Conservation (phyloP, 1,140 invertebrate genomes). For the Venturia canescens region DNA sequence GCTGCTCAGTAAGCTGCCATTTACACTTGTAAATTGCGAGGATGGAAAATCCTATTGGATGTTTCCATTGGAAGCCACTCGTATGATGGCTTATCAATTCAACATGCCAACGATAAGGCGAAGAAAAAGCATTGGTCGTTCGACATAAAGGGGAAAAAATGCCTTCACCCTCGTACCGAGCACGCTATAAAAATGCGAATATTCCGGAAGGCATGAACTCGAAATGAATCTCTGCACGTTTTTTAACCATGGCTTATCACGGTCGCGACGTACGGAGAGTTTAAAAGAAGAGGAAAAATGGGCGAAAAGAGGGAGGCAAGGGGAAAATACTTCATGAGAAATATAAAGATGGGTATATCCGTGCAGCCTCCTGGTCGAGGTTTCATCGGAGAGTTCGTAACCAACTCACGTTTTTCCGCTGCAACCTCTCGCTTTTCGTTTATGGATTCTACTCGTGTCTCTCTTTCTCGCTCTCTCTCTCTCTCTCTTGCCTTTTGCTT, state of each 20-base stretch:
- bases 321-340: constrained; percentile 6
- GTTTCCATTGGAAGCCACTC: no score
- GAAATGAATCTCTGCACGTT: constrained; percentile 29
- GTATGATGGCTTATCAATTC: no score
- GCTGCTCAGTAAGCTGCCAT: no score
- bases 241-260: constrained; percentile 18
- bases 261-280: constrained; percentile 2
- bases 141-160: no score
- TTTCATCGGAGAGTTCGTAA: constrained; percentile 18
- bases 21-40: no score
- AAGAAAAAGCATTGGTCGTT: no score
- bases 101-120: no score
- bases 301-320: not conserved
- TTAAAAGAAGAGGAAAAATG: constrained; percentile 6
- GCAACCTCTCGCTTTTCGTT: constrained; percentile 24
- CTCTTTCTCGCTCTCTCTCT: not conserved
- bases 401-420: constrained; percentile 20
- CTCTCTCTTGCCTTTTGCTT: not conserved
- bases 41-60: no score
- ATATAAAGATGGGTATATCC: constrained; percentile 39
- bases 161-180: no score
- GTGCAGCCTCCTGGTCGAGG: constrained; percentile 9
- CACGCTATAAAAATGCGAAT: no score
- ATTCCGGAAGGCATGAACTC: not conserved
- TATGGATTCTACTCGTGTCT: constrained; percentile 34